Base-by-base conservation (phyloP, 2,113 vertebrate species). In the Protobothrops flavoviridis region DNA sequence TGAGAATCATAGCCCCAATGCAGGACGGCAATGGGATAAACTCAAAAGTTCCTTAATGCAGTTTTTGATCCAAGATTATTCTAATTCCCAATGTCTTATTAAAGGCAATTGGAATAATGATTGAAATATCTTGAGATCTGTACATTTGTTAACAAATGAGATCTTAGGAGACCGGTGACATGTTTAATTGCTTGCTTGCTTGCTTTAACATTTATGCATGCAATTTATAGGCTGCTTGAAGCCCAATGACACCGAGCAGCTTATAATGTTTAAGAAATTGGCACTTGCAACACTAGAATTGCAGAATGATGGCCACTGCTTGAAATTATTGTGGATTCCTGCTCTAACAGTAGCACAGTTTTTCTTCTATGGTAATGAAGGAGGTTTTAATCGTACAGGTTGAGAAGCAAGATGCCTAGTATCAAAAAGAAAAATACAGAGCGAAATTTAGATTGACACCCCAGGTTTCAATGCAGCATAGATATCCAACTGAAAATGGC, bases 381-480 rank as follows among this genome's bases (percentile, higher is more conserved):
- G 29, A 33, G 61, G 0, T 1, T 3, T 20, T 52, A 23, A 50
- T 52, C 6, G 8, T 33, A 85, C 11, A 50, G 24, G n/a, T 3
- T 39, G 0, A 0, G 4, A 21, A 39, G n/a, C 52, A 0, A 0
- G 43, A 0, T 26, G 48, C 20, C 56, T 61, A 61, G 15, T 24
- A 29, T 12, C 15, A 39, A 39, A 61, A 57, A 48, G 4, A 45
- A 45, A 88, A 89, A 8, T 0, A 90, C 87, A 81, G 33, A 17
- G 24, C 87, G 91, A 26, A 91, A 85, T 89, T 15, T 90, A 0
- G 39, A 50, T 9, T 23, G 48, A 56, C 20, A 39, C 20, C 87
- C 93, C 23, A 89, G 29, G 0, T 81, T 89, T 89, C 59, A 29
- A 1, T 53, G 48, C 45, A 53, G 39, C 21, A 26, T 39, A 86